These are phyloP conservation scores for Cynoglossus semilaevis DNA, from an alignment of 2,113 vertebrate species.

Conservation along the genomic window DNA sequence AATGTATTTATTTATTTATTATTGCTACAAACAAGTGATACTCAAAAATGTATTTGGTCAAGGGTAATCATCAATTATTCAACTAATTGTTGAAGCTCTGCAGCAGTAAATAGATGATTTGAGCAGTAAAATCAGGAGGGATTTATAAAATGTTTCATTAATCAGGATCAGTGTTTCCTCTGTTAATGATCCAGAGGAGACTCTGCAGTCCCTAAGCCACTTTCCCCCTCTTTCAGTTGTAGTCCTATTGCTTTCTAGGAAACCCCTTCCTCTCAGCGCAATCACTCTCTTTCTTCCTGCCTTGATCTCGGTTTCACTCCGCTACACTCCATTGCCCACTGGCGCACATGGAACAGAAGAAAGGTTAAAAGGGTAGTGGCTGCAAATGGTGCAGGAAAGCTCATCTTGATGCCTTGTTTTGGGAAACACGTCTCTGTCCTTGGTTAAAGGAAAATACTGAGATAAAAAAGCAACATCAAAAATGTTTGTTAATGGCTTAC, in stretches of 20 bases:
- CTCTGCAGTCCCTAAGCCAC: slow-evolving; percentile 46
- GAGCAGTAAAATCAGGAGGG: slow-evolving; percentile 43
- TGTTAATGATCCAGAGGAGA: slow-evolving; percentile 64
- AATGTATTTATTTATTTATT: too few relatives aligned
- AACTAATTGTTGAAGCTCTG: too few relatives aligned
- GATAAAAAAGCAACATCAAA: background rate
- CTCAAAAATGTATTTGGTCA: too few relatives aligned
- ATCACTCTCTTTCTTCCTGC: slow-evolving; percentile 47
- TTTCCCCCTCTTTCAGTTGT: slow-evolving; percentile 42
- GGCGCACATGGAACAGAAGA: slow-evolving; percentile 30
- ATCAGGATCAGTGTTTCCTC: slow-evolving; percentile 69
- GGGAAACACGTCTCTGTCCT: slow-evolving; percentile 31
- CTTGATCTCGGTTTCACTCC: slow-evolving; percentile 51
- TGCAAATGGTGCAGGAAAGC: slow-evolving; percentile 49
- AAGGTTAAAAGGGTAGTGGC: slow-evolving; percentile 13
- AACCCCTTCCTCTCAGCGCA: slow-evolving; percentile 46
- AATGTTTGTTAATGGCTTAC: slow-evolving; percentile 17
- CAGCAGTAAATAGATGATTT: slow-evolving; percentile 42
- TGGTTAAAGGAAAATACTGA: slow-evolving; percentile 10
- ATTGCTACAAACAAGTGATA: too few relatives aligned
- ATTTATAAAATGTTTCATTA: slow-evolving; percentile 62
- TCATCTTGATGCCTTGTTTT: slow-evolving; percentile 51
- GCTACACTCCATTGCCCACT: slow-evolving; percentile 49
- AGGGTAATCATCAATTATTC: too few relatives aligned
- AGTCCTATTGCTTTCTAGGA: slow-evolving; percentile 73